phyloP scores from a whole-genome alignment of 2,113 vertebrate genomes.

The Lanius collurio region DNA sequence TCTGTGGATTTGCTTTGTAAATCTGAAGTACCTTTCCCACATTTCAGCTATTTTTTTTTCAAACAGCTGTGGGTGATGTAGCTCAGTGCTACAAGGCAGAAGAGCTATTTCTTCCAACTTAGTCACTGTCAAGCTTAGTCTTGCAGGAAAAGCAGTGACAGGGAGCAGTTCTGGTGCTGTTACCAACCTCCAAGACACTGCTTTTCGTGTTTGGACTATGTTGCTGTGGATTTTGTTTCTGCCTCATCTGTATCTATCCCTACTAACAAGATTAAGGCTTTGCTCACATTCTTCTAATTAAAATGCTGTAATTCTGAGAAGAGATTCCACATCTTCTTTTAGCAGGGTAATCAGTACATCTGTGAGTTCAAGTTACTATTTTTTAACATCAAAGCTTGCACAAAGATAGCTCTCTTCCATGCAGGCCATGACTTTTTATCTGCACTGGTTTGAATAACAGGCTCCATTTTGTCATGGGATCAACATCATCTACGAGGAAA shows the following conservation, averaged over 20 bases:
- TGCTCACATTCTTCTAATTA: slow-evolving; percentile 30
- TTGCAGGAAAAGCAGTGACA: neutral
- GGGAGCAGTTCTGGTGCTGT: neutral
- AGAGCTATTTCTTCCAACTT: neutral
- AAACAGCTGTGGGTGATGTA: neutral
- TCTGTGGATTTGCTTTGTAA: neutral
- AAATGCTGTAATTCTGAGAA: slow-evolving; percentile 16
- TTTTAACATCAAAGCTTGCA: neutral
- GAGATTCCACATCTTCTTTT: neutral
- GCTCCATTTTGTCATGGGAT: neutral
- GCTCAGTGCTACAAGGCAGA: neutral
- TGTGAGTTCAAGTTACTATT: neutral
- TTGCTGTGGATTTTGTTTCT: neutral
- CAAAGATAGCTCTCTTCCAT: neutral
- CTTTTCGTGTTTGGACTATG: neutral
- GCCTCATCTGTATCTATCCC: neutral
- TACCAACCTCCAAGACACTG: neutral
- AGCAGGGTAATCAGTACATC: neutral
- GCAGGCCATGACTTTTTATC: neutral
- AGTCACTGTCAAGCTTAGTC: neutral
- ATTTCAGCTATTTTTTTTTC: neutral
- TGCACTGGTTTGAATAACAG: neutral
- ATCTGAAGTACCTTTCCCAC: neutral
- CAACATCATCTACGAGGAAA: neutral
- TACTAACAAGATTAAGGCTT: slow-evolving; percentile 27